Evolutionary conservation across 2,888 invertebrate genomes (phyloP).

Genomic region (Hemicrepidius hirtus): DNA sequence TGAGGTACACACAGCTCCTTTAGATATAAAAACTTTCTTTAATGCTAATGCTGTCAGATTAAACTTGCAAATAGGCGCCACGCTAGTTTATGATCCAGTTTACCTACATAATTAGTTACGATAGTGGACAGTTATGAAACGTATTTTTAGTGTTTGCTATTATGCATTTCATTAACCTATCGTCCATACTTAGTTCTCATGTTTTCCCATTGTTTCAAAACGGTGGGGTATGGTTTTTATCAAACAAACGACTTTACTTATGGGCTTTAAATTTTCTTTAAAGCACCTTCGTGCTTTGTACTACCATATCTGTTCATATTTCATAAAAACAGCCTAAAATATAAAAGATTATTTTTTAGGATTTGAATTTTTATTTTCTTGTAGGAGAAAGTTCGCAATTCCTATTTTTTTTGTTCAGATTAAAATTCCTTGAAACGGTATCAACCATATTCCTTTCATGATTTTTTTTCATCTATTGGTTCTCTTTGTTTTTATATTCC

Average conservation of each 20-base stretch:
- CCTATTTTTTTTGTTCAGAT: no score
- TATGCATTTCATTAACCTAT: constrained; percentile 38
- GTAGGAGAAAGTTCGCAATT: no score
- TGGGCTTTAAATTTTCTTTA: no score
- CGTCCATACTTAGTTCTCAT: neutral
- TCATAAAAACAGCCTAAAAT: no score
- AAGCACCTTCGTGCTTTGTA: no score
- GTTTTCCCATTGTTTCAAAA: neutral
- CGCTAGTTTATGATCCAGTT: constrained; percentile 48
- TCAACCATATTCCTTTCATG: no score
- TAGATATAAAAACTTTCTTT: constrained; percentile 38
- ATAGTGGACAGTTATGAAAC: constrained; percentile 41
- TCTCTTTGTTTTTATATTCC: no score
- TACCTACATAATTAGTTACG: constrained; percentile 43
- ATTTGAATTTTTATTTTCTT: no score
- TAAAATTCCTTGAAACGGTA: no score
- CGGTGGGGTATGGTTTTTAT: neutral
- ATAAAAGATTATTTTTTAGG: no score
- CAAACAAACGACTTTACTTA: neutral
- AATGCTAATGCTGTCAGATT: constrained; percentile 42
- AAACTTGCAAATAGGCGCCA: constrained; percentile 49
- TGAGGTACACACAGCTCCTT: neutral
- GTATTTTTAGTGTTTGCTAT: constrained; percentile 32
- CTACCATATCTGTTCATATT: no score
- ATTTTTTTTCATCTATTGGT: no score